A percentile compares a stretch with the other conserved stretches of the same genome.
Conservation (phyloP, 2,797 vertebrate species). For the Kryptopterus vitreolus region DNA sequence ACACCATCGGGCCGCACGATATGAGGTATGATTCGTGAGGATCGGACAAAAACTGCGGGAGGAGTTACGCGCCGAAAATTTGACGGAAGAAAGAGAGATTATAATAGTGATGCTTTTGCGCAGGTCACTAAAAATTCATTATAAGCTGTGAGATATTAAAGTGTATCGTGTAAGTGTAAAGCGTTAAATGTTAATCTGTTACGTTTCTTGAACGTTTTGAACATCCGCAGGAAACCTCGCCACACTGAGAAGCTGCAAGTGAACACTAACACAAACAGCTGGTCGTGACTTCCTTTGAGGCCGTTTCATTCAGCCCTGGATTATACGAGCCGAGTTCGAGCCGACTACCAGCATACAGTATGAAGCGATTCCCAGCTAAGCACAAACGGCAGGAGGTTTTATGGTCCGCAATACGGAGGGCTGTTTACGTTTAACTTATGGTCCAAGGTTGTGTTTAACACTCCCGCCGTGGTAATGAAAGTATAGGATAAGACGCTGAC, state of each 20-base stretch:
- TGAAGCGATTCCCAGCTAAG: slow-evolving; percentile 33
- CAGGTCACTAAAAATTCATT: too few relatives aligned
- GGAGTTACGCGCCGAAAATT: too few relatives aligned
- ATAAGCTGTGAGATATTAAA: neutral
- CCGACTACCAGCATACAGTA: slow-evolving; percentile 22
- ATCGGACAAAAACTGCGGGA: too few relatives aligned
- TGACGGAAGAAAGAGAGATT: too few relatives aligned
- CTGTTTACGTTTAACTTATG: slow-evolving; percentile 30
- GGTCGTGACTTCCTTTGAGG: slow-evolving; percentile 39
- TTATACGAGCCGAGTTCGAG: slow-evolving; percentile 38
- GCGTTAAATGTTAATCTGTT: neutral
- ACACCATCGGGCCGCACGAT: too few relatives aligned
- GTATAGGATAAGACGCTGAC: slow-evolving; percentile 2
- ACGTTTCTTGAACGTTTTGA: neutral
- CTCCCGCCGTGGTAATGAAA: neutral
- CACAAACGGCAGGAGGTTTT: slow-evolving; percentile 27
- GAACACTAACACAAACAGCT: slow-evolving; percentile 18
- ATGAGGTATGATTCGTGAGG: too few relatives aligned
- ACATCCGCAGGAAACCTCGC: neutral
- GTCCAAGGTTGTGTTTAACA: slow-evolving; percentile 28
- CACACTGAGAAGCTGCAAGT: slow-evolving; percentile 17
- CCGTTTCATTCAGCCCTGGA: slow-evolving; percentile 50
- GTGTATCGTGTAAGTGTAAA: slow-evolving; percentile 7
- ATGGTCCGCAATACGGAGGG: slow-evolving; percentile 1
- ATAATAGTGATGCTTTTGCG: too few relatives aligned